Evolutionary conservation across 2,113 vertebrate species (phyloP).

Genomic region (Cercocebus atys): DNA sequence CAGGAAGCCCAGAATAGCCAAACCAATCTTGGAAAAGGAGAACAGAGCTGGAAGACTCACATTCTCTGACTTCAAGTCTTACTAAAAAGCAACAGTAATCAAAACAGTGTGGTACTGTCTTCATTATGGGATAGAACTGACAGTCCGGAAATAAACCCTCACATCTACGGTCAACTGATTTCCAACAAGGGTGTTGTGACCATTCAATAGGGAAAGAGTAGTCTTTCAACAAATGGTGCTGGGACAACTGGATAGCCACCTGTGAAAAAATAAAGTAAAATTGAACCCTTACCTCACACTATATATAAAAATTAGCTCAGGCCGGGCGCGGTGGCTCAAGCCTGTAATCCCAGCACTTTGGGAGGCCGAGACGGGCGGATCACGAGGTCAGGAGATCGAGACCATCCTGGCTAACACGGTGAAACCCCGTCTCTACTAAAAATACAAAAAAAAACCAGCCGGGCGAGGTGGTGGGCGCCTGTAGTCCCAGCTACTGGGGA

Average conservation of each 20-base stretch:
- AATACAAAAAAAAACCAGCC: too few species aligned
- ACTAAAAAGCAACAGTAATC: not conserved
- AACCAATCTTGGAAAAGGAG: not conserved
- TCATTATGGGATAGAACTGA: not conserved
- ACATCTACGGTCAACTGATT: not conserved
- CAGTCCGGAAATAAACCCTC: not conserved
- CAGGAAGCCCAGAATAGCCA: not conserved
- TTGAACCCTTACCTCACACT: not conserved
- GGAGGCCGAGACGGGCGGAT: too few species aligned
- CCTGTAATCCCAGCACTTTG: too few species aligned
- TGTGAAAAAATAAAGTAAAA: not conserved
- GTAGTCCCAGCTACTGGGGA: too few species aligned
- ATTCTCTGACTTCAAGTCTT: not conserved
- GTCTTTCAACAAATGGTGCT: too few species aligned
- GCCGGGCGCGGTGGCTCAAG: too few species aligned
- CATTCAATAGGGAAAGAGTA: too few species aligned
- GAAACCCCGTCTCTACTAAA: too few species aligned
- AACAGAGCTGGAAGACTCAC: not conserved
- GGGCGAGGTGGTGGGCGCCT: too few species aligned
- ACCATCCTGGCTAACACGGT: too few species aligned
- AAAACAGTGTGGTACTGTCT: not conserved
- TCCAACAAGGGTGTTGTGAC: not conserved
- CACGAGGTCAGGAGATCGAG: too few species aligned
- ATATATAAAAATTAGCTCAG: not conserved
- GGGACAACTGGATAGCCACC: not conserved